Base-by-base conservation (phyloP, 64 coral and sea anemone genomes). In the Catalaphyllia jardinei region DNA sequence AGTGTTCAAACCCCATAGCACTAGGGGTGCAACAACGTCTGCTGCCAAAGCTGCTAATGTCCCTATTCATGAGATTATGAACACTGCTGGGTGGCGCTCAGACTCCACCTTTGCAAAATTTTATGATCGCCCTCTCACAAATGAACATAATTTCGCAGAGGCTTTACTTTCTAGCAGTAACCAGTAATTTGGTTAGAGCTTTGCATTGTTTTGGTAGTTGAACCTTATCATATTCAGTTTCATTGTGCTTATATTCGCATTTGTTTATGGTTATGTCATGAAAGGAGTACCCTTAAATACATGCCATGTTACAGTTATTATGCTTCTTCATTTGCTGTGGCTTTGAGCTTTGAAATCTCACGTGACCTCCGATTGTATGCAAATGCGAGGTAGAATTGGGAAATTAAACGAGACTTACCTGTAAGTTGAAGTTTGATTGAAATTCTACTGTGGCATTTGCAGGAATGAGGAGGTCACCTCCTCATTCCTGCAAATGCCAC, bases 331-430 rank as follows among this genome's bases (percentile, higher is more conserved):
- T 19, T 79, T 79, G 77, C n/a, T n/a, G n/a, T n/a, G n/a, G 51
- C 52, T 79, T 79, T 59, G 77, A 79, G 77, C 77, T 79, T 55
- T 79, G 52, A 79, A 79, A 25, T 79, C 51, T 79, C 50, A 59
- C 38, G 24, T 79, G 77, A 79, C 77, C 77, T 79, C 74, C 4
- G 74, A 46, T 46, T 76, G 71, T 73, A 30, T 73, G 71, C n/a
- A 73, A 29, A 73, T 73, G 29, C 71, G 71, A 73, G 27, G 25
- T 73, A 73, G 71, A 73, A 73, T 73, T 69, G 33, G 33, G 33
- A 35, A 35, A 35, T 35, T 35, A 35, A 35, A 35, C 33, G 33
- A 35, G 33, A 35, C 33, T 35, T 35, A 35, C 33, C 33, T 35
- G n/a, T n/a, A n/a, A n/a, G n/a, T n/a, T n/a, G n/a, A n/a, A n/a